phyloP scores from a whole-genome alignment of 2,888 invertebrate species.

The Microctonus aethiopoides region DNA sequence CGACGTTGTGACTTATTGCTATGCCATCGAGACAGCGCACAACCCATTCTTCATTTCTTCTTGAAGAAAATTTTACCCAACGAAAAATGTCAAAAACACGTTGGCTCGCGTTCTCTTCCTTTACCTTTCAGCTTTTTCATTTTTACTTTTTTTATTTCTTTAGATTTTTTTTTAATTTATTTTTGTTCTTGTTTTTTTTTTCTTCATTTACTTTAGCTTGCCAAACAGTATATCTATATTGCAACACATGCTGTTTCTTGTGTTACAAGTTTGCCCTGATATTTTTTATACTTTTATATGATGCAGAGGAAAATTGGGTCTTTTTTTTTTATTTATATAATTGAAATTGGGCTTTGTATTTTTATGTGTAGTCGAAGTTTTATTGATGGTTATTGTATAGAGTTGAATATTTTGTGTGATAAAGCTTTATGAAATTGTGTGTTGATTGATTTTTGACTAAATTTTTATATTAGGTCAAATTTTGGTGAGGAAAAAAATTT shows the following conservation, averaged over 20 bases:
- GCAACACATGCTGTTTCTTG: background rate
- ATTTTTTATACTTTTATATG: background rate
- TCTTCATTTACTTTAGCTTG: background rate
- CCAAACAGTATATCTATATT: background rate
- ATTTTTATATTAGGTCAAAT: no score
- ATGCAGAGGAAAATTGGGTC: background rate
- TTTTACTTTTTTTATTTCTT: background rate
- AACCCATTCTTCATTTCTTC: constrained; percentile 39
- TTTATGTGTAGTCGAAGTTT: background rate
- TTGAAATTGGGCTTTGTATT: background rate
- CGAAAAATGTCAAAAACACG: constrained; percentile 39
- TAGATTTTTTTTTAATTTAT: background rate
- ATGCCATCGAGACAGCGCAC: constrained; percentile 37
- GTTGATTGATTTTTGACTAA: no score
- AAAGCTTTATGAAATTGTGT: no score
- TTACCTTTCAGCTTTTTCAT: background rate
- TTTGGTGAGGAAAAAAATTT: no score
- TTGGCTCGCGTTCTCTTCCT: constrained; percentile 7
- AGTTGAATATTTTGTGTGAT: background rate
- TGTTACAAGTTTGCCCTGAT: background rate
- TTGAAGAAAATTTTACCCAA: constrained; percentile 34
- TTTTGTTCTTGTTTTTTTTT: constrained; percentile 24
- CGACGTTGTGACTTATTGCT: constrained; percentile 42
- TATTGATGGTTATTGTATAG: background rate
- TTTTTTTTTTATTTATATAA: background rate